Base-by-base conservation (phyloP, 1,140 invertebrate species). In the Zaprionus ornatus region DNA sequence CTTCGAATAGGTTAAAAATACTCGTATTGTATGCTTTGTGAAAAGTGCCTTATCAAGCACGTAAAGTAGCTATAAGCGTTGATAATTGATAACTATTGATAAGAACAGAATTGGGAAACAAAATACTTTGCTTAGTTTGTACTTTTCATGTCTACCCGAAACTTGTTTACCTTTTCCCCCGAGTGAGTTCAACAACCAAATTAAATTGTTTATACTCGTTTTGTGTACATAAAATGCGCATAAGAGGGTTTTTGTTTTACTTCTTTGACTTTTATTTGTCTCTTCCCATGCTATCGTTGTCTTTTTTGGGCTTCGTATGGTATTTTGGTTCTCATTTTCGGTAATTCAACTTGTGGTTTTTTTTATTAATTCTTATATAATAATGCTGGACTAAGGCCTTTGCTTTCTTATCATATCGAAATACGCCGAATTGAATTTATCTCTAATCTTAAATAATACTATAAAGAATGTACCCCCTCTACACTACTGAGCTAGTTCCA, bases 51-150 rank as follows among this genome's bases (percentile, higher is more conserved):
- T 45, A 45, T 45, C 40, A 19, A 9, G n/a, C n/a, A 45, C n/a
- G 7, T 45, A n/a, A n/a, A n/a, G 4, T n/a, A 37, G 35, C 35
- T 37, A 12, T n/a, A 40, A 40, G 37, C 37, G 5, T 17, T 45
- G 40, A 45, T 17, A 45, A 45, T 17, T 45, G 40, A 45, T 45
- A 45, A 45, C 40, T 45, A 45, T 45, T 45, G 40, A 45, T 45
- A 45, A 17, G n/a, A 3, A 32, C 2, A 10, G 9, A 10, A 7
- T n/a, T 40, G n/a, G 9, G n/a, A 17, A 45, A 45, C 7, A n/a
- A 17, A 45, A n/a, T 17, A 45, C 40, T 45, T 37, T 45, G n/a
- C n/a, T 17, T 45, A 45, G n/a, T 2, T 9, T 17, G n/a, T 42
- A 42, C n/a, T 17, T 42, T 42, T n/a, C 15, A 5, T 6, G n/a